Conservation (phyloP, 2,888 invertebrate species). For the Mechanitis messenoides region DNA sequence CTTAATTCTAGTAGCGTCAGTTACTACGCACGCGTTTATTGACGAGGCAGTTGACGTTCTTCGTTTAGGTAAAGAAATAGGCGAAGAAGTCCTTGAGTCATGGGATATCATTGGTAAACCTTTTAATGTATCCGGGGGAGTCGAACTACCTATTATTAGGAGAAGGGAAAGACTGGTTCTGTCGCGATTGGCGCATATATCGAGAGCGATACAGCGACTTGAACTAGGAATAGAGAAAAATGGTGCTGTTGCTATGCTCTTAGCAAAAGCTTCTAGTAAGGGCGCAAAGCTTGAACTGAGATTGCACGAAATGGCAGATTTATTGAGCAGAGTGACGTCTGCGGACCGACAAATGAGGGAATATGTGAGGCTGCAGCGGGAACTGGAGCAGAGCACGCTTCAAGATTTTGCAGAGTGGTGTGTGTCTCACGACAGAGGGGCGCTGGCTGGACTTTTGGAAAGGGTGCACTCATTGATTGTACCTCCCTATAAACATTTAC, state of each 20-base stretch:
- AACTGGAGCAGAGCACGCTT: slow-evolving; percentile 79
- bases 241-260: slow-evolving; percentile 44
- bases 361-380: slow-evolving; percentile 71
- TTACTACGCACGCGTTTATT: slow-evolving; percentile 59
- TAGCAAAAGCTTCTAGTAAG: slow-evolving; percentile 58
- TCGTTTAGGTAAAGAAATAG: slow-evolving; percentile 77
- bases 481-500: slow-evolving; percentile 60
- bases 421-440: slow-evolving; percentile 80
- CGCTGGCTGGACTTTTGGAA: slow-evolving; percentile 80
- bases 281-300: slow-evolving; percentile 75
- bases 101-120: slow-evolving; percentile 80
- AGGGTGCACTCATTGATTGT: slow-evolving; percentile 79
- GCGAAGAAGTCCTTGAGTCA: slow-evolving; percentile 76
- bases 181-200: slow-evolving; percentile 55
- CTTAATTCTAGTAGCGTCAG: slow-evolving; percentile 47
- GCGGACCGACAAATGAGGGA: slow-evolving; percentile 78
- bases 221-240: slow-evolving; percentile 52
- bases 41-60: slow-evolving; percentile 79
- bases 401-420: slow-evolving; percentile 83
- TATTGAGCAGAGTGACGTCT: slow-evolving; percentile 76
- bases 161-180: slow-evolving; percentile 79
- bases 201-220: slow-evolving; percentile 50
- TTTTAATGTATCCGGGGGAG: slow-evolving; percentile 69
- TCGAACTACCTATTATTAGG: slow-evolving; percentile 78
- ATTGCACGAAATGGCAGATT: slow-evolving; percentile 78